Evolutionary conservation across 2,888 invertebrate species (phyloP), one percentile per base, ranked within the genome.

Genomic region (Pharmacophagus antenor): DNA sequence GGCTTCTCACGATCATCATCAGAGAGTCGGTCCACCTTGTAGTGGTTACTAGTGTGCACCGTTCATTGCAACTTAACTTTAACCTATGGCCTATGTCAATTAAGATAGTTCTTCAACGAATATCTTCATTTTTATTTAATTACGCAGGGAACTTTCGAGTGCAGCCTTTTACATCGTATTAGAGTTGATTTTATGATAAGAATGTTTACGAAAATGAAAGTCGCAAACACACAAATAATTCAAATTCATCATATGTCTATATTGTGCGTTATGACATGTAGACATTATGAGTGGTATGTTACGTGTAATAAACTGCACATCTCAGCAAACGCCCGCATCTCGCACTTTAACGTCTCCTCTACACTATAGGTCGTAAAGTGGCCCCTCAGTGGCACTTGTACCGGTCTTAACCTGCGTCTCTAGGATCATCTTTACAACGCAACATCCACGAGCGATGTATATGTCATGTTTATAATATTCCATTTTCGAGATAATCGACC

Each of bases 381-480:
- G n/a, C 12, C 5, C n/a, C 37, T 22, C 37, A 55, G 47, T 55
- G 55, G 31, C 47, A 55, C 56, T 56, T 31, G 48, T 12, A 49
- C 7, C 25, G 23, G 49, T 49, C 49, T 56, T 49, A 56, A 56
- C 23, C 49, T 49, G 49, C 31, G 20, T 12, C 12, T 25, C 27
- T 48, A 22, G 17, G 22, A 25, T 12, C 48, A 15, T 25, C 49
- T 47, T 46, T 15, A 31, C 31, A 31, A 21, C 12, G 37, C 17
- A 6, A n/a, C 4, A 17, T 42, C 4, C 17, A 17, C 42, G 4
- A 4, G 42, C n/a, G 6, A 4, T 42, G 10, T 25, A n/a, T 21
- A 37, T 47, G 47, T 21, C 27, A 18, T n/a, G 20, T 17, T 12
- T 31, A 6, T 7, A 48, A 17, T 31, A 31, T 27, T 2, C 10